Base-by-base conservation (phyloP, 2,888 invertebrate genomes). In the Diarsia mendica region DNA sequence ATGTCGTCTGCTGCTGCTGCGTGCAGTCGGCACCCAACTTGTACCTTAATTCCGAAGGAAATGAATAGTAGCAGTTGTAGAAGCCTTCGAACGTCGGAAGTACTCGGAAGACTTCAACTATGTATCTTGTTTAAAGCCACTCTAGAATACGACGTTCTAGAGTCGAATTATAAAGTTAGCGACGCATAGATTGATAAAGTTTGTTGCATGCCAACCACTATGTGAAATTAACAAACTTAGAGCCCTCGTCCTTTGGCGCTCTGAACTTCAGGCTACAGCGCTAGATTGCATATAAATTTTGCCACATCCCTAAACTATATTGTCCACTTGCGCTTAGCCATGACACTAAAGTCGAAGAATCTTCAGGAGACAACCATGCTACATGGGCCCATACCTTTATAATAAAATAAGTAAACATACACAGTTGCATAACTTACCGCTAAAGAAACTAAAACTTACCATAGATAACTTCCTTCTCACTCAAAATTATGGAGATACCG, bases 151-250 rank as follows among this genome's bases (percentile, higher is more conserved):
- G 71, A 78, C 51, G 75, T 78, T 77, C 76, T 79, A 60, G 69
- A 80, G 72, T 74, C 79, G 85, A 87, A 89, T 91, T 91, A 91
- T 89, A 89, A 91, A 93, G 91, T 92, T 92, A 85, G 88, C 84
- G 84, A 86, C 89, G 87, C 91, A 92, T 91, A 93, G 91, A 94
- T 95, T 94, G 94, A 93, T 92, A 94, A 95, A 95, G 92, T 94
- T 94, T 91, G 92, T 91, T 92, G 93, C 92, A 91, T 88, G 89
- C 91, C 84, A 91, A 89, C 92, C 91, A 92, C 92, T 93, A 92
- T 93, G 93, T 92, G 92, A 93, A 94, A 95, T 95, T 95, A 93
- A 93, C 94, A 93, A 95, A 95, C 94, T 94, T 95, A 89, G 88
- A 89, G 86, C 89, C 88, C 87, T 90, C 89, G 90, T 90, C 91